Conservation (phyloP, 2,113 vertebrate species). For the Gobio gobio region DNA sequence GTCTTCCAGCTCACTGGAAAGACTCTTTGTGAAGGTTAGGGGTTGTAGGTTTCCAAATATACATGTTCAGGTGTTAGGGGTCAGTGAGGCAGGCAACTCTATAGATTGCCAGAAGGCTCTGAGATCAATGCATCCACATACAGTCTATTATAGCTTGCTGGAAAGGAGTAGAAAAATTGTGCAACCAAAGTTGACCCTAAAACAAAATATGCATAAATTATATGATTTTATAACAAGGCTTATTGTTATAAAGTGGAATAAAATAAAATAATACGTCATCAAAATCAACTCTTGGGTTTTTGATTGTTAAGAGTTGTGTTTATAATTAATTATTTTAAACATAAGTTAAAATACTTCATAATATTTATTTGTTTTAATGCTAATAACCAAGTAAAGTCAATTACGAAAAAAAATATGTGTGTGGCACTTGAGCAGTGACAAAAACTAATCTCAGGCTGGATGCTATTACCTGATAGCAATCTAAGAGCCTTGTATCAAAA, state of each 20-base stretch:
- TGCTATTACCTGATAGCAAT: background rate
- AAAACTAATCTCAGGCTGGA: background rate
- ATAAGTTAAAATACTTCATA: too few species aligned
- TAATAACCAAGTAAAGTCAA: background rate
- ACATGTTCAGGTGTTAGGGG: background rate
- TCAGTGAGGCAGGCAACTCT: background rate
- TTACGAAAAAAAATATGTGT: background rate
- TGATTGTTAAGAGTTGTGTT: background rate
- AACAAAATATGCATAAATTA: background rate
- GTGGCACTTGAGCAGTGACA: background rate
- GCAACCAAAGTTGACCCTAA: background rate
- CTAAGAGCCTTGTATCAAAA: background rate
- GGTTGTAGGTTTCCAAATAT: constrained; percentile 3
- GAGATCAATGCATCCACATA: background rate
- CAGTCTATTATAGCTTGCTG: background rate
- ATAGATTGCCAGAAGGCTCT: background rate
- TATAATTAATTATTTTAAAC: too few species aligned
- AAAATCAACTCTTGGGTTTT: background rate
- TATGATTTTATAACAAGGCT: background rate
- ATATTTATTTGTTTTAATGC: background rate
- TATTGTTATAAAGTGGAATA: background rate
- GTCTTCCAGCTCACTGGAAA: background rate
- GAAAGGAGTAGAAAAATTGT: background rate
- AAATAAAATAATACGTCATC: background rate
- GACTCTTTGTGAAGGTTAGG: background rate